A percentile compares a stretch with the other conserved stretches of the same genome.
Evolutionary conservation across 1,140 invertebrate genomes (phyloP).

Genomic region (Battus philenor): DNA sequence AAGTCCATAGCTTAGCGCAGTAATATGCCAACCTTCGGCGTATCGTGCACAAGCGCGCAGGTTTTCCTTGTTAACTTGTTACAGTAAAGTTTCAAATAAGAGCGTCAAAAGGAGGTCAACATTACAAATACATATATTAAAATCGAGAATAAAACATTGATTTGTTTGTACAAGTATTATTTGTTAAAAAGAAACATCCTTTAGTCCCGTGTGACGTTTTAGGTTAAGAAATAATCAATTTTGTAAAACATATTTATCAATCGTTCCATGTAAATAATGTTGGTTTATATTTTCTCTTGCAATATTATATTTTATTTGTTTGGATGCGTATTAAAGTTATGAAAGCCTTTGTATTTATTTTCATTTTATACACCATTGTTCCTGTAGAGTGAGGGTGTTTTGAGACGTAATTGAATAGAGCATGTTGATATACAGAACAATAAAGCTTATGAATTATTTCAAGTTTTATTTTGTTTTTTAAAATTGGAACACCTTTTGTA

Average conservation of each 20-base stretch:
- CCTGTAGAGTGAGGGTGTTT: no score
- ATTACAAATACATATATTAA: not conserved
- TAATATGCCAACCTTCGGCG: no score
- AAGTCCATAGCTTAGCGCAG: no score
- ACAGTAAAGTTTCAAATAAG: not conserved
- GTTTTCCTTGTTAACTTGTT: no score
- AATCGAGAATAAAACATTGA: not conserved
- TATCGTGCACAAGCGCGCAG: no score
- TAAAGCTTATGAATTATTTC: no score
- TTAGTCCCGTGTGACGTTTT: slow-evolving; percentile 22
- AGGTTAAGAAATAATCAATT: slow-evolving; percentile 29
- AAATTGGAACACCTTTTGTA: no score
- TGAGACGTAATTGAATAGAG: no score
- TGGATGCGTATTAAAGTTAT: slow-evolving; percentile 50
- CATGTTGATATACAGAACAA: no score
- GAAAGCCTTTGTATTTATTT: slow-evolving; percentile 40
- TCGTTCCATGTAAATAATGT: slow-evolving; percentile 42
- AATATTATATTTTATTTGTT: slow-evolving; percentile 42
- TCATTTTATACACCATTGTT: slow-evolving; percentile 11
- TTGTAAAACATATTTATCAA: slow-evolving; percentile 28
- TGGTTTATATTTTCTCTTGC: slow-evolving; percentile 27
- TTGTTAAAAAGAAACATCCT: no score
- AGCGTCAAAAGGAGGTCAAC: not conserved
- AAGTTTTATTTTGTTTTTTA: no score
- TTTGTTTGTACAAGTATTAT: no score